Evolutionary conservation across 2,888 invertebrate species (phyloP).

Genomic region (Coelinius sp.): DNA sequence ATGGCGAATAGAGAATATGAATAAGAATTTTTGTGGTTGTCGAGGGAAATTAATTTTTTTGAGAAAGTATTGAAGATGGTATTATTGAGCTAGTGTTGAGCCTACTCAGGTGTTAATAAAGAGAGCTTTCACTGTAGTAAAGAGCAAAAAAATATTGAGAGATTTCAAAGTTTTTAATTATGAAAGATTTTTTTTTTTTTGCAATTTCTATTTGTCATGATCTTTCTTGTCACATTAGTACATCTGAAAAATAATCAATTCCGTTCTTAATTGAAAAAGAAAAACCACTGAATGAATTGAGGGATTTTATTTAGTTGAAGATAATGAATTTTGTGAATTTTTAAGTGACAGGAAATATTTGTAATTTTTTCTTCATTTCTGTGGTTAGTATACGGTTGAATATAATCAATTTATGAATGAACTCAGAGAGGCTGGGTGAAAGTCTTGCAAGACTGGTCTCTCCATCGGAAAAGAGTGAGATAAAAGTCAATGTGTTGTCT

Average conservation of each 20-base stretch:
- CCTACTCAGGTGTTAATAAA: not conserved
- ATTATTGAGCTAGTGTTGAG: not conserved
- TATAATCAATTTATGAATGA: conserved; percentile 66
- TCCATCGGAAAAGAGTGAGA: conserved; percentile 33
- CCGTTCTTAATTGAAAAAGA: not conserved
- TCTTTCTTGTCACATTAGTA: not conserved
- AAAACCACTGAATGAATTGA: not conserved
- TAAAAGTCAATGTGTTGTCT: conserved; percentile 22
- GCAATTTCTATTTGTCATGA: not conserved
- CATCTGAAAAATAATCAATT: not conserved
- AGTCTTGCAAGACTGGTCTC: conserved; percentile 51
- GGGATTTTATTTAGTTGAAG: not conserved
- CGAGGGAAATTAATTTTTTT: not conserved
- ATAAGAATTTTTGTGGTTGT: not conserved
- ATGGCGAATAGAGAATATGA: not conserved
- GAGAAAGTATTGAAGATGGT: not conserved
- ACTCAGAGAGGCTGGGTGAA: conserved; percentile 59
- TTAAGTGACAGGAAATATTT: conserved; percentile 10
- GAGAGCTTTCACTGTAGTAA: not conserved
- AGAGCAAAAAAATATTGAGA: not conserved
- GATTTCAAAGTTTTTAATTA: not conserved
- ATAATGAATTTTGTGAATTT: conserved; percentile 14
- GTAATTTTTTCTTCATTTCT: not conserved
- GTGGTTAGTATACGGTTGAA: conserved; percentile 18
- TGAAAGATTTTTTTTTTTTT: not conserved